Base-by-base conservation (phyloP, 2,797 vertebrate genomes). In the Acomys russatus region DNA sequence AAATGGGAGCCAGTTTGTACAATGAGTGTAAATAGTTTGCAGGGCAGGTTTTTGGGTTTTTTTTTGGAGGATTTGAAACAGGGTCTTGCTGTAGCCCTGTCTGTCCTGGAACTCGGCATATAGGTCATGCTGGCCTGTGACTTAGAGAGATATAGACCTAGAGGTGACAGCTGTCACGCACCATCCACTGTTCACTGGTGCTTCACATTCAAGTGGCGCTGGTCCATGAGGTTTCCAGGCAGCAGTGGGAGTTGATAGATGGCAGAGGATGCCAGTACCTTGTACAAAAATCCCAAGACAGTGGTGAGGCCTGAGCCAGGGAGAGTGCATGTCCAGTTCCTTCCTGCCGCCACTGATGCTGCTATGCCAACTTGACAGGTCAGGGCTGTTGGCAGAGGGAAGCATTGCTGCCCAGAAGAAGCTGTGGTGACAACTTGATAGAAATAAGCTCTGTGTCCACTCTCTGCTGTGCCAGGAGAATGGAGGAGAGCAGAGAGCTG, bases 401-500 rank as follows among this genome's bases (percentile, higher is more conserved):
- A 78, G 30, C 78, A 35, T 1, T 77, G 35, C 12, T 54, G n/a
- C 51, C 2, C 23, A 54, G 33, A 30, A 54, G 68, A 33, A 38
- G n/a, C 74, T 76, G 74, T 51, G 49, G 68, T 38, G 49, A 33
- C 51, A 54, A 11, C 66, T 87, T 56, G 70, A 1, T 44, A 64
- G 79, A 23, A 30, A 9, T 9, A 0, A 28, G 56, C 33, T 17
- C 63, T 12, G n/a, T 11, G 18, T 20, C 73, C 18, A 33, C 64
- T 66, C 25, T 5, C 71, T 12, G 1, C 4, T 8, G 54, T 6
- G 11, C 63, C 73, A 4, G 64, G 63, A 25, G 23, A 10, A 4
- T 0, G 3, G 17, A 9, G 0, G 33, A 9, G 49, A 90, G 35
- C 23, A 1, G 70, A 61, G 35, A 20, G 33, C 1, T 0, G 2